phyloP scores from a whole-genome alignment of 2,888 invertebrate genomes.

The Scaptomyza tumidula region DNA sequence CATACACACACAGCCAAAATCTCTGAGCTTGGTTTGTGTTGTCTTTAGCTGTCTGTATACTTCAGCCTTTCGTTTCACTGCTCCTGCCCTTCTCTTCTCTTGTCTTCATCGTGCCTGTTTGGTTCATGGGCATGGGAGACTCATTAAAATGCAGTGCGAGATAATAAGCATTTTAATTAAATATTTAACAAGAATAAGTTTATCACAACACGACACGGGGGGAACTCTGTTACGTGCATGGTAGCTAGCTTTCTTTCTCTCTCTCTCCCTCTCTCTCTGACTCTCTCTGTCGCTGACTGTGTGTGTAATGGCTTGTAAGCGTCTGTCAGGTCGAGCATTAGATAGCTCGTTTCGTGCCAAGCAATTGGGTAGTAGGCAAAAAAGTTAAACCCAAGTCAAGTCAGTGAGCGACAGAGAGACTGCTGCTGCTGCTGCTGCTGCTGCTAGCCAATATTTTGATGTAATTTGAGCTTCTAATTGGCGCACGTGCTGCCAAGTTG shows the following conservation, averaged over 20 bases:
- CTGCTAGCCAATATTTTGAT: conserved; percentile 74
- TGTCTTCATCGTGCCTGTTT: conserved; percentile 3
- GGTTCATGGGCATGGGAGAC: conserved; percentile 70
- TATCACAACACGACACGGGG: conserved; percentile 78
- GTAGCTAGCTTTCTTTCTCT: not conserved
- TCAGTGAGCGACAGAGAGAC: conserved; percentile 3
- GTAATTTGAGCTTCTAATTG: conserved; percentile 79
- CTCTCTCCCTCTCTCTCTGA: not conserved
- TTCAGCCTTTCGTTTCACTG: conserved; percentile 6
- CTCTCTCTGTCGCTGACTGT: not conserved
- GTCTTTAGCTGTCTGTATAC: conserved; percentile 61
- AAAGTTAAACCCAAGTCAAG: conserved; percentile 47
- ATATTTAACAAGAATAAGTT: conserved; percentile 84
- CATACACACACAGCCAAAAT: conserved; percentile 59
- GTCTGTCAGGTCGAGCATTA: conserved; percentile 72
- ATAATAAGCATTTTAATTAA: conserved; percentile 81
- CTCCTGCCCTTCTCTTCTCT: not conserved
- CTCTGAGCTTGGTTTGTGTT: conserved; percentile 73
- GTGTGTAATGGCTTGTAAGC: conserved; percentile 75
- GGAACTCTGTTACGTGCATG: conserved; percentile 22
- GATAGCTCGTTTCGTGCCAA: conserved; percentile 33
- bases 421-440: not conserved
- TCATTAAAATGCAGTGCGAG: conserved; percentile 82
- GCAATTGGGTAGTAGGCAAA: conserved; percentile 43
- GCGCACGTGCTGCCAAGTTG: conserved; percentile 66